These are phyloP conservation scores for Ophioninae sp. DNA, from an alignment of 2,888 invertebrate species.

Conservation along the genomic window DNA sequence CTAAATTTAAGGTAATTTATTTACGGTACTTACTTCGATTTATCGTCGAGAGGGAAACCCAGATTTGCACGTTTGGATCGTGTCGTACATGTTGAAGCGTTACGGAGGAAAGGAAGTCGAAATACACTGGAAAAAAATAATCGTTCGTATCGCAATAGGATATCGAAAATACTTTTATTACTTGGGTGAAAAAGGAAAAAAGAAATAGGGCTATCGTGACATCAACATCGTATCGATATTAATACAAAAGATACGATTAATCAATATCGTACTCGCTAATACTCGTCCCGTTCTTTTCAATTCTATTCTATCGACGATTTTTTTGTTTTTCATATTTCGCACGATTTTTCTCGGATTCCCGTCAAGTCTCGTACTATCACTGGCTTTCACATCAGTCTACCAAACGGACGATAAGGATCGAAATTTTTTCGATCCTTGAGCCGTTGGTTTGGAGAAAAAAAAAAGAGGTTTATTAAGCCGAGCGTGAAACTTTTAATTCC, in stretches of 20 bases:
- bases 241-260: neutral
- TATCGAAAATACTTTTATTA: neutral
- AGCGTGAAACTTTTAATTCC: slow-evolving; percentile 71
- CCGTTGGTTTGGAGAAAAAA: neutral
- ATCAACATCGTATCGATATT: neutral
- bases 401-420: slow-evolving; percentile 30
- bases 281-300: neutral
- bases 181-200: neutral
- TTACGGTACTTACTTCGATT: too few relatives aligned
- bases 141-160: neutral
- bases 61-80: too few relatives aligned
- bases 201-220: too few relatives aligned
- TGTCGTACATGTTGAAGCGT: too few relatives aligned
- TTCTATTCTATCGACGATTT: neutral
- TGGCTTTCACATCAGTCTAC: slow-evolving; percentile 50
- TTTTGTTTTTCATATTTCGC: neutral
- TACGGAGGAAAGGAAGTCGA: neutral
- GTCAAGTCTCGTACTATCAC: slow-evolving; percentile 55
- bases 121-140: neutral
- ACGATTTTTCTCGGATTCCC: slow-evolving; percentile 27
- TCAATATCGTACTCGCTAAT: slow-evolving; percentile 1
- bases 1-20: too few relatives aligned
- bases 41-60: too few relatives aligned
- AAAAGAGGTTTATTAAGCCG: slow-evolving; percentile 42
- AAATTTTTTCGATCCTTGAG: slow-evolving; percentile 22